Evolutionary conservation across 2,888 invertebrate genomes (phyloP).

Genomic region (Tipula lateralis): DNA sequence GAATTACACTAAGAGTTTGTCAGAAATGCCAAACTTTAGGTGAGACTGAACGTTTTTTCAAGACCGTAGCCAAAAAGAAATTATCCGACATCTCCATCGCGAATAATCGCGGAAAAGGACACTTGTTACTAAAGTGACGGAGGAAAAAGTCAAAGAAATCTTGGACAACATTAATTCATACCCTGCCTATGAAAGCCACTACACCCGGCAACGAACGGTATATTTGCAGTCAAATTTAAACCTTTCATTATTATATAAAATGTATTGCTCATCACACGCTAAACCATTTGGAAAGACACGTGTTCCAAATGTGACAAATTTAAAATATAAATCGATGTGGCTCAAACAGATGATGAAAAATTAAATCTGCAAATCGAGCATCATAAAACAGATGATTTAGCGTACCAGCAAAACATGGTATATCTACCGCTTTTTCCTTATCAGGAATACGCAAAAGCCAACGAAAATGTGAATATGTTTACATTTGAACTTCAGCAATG

Average conservation of each 20-base stretch:
- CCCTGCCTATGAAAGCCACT: neutral
- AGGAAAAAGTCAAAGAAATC: neutral
- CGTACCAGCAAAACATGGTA: neutral
- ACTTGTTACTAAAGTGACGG: neutral
- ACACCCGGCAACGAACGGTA: neutral
- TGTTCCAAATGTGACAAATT: neutral
- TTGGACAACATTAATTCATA: neutral
- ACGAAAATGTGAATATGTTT: neutral
- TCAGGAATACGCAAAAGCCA: neutral
- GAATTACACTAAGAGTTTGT: neutral
- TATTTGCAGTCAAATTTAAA: neutral
- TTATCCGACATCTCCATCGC: too few species aligned
- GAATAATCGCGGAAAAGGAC: neutral
- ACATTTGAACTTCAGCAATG: neutral
- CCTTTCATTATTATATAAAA: neutral
- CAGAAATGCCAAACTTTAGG: neutral
- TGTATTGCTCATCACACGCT: neutral
- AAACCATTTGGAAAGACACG: neutral
- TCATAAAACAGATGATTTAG: neutral
- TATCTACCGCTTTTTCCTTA: too few species aligned
- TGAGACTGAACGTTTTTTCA: neutral
- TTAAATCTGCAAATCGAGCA: neutral
- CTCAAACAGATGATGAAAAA: neutral
- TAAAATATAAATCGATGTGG: neutral
- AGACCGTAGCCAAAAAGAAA: neutral